phyloP scores from a whole-genome alignment of 2,888 invertebrate genomes.

The Sialis lutaria region DNA sequence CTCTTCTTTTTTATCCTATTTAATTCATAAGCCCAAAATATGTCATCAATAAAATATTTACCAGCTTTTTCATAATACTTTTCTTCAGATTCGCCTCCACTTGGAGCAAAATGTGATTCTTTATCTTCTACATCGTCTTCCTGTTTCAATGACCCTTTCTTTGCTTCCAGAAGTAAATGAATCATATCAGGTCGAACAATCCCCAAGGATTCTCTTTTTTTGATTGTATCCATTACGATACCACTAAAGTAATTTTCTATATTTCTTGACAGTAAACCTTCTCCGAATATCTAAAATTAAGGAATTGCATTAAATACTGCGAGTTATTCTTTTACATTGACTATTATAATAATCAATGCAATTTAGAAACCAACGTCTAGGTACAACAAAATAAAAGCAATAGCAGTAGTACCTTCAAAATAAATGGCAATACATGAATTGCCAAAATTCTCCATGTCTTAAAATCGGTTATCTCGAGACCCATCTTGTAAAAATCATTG shows the following conservation, averaged over 20 bases:
- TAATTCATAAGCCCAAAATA: too few species aligned
- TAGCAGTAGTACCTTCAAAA: conserved; percentile 3
- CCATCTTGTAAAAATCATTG: conserved; percentile 35
- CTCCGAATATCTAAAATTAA: not conserved
- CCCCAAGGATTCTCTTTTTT: conserved; percentile 12
- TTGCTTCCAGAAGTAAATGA: conserved; percentile 34
- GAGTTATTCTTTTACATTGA: not conserved
- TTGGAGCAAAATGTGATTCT: conserved; percentile 23
- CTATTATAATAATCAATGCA: not conserved
- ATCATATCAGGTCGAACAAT: conserved; percentile 27
- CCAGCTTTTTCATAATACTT: not conserved
- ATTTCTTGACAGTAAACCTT: not conserved
- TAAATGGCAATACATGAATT: conserved; percentile 7
- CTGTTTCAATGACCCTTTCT: conserved; percentile 20
- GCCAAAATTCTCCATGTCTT: conserved; percentile 7
- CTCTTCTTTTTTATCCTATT: too few species aligned
- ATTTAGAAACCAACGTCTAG: not conserved
- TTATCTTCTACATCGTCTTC: conserved; percentile 10
- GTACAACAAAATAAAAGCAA: not conserved
- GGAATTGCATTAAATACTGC: not conserved
- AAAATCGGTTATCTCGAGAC: conserved; percentile 27
- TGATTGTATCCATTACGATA: conserved; percentile 12
- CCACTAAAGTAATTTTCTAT: conserved; percentile 1
- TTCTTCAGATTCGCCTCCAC: conserved; percentile 18
- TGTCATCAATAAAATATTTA: not conserved